Percentiles rank a stretch among this genome's conserved stretches.
phyloP scores from a whole-genome alignment of 2,888 invertebrate species.

The Cosmorhoe ocellata region DNA sequence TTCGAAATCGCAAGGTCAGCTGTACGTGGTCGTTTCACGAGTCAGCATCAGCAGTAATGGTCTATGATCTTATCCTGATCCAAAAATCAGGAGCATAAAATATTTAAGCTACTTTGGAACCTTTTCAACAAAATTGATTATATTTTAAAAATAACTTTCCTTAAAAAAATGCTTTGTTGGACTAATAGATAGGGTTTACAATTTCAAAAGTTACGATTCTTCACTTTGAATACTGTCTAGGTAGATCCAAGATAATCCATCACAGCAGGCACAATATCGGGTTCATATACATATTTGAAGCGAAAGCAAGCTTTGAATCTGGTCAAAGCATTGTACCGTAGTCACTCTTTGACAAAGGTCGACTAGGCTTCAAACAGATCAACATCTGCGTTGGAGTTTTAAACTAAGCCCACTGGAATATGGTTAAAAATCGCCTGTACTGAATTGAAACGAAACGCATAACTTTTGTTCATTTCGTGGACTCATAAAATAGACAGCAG shows the following conservation, averaged over 20 bases:
- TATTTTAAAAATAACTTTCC: too few relatives aligned
- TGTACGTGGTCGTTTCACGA: background rate
- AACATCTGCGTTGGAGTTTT: background rate
- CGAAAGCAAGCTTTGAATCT: constrained; percentile 7
- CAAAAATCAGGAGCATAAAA: too few relatives aligned
- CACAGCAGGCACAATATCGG: background rate
- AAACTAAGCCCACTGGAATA: too few relatives aligned
- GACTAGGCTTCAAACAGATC: background rate
- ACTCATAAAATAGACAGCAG: background rate
- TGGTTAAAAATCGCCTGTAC: too few relatives aligned
- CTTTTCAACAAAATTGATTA: too few relatives aligned
- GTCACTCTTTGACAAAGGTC: constrained; percentile 5
- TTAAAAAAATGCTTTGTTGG: too few relatives aligned
- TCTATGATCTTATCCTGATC: too few relatives aligned
- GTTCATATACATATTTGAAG: constrained; percentile 13
- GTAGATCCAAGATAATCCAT: background rate
- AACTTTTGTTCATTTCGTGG: background rate
- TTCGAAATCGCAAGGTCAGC: constrained; percentile 9
- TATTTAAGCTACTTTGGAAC: too few relatives aligned
- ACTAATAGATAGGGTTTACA: too few relatives aligned
- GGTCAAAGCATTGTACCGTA: constrained; percentile 1
- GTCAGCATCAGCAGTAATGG: too few relatives aligned
- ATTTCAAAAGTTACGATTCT: too few relatives aligned
- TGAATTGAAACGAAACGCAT: too few relatives aligned
- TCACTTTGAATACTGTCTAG: background rate